Evolutionary conservation across 2,113 vertebrate species (phyloP), one percentile per base, ranked within the genome.

Genomic region (Microcebus jonahi): DNA sequence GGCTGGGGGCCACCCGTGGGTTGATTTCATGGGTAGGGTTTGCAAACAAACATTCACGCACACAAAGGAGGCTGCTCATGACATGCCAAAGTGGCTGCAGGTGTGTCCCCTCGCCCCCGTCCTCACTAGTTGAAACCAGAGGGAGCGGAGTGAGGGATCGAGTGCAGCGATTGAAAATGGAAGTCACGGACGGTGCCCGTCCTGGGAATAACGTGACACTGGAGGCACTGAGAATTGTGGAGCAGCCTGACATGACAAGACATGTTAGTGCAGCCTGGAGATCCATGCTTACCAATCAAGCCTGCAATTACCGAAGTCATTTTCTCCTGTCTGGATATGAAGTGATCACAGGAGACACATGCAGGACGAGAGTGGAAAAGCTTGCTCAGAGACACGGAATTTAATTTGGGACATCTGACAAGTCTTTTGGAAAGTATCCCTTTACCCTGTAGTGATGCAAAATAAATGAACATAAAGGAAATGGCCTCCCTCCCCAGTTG

Each of bases 331-430:
- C 84, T 84, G 96, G 29, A 63, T 87, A 21, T n/a, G 70, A 94
- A 97, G 97, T 39, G 88, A 42, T 92, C 97, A 63, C 95, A 55
- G 79, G 89, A 92, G 97, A 91, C 76, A n/a, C 71, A 90, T 45
- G 63, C 39, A 23, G 79, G 81, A 57, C 2, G 0, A n/a, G 53
- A 73, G 81, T 34, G 55, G 25, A 71, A 88, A 95, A 73, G 15
- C 88, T 68, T 88, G 82, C 53, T 70, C 87, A 65, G 65, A 82
- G 84, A 71, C 84, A 67, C 29, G 18, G 55, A 48, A 42, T 95
- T 84, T 85, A 84, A 90, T 86, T 7, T 81, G 42, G 36, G 80
- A 88, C 81, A 82, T 53, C 76, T 80, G 77, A 79, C 65, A 70
- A 92, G 84, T 48, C 10, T 68, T 73, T 75, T 27, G 81, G 76